Evolutionary conservation across 2,888 invertebrate genomes (phyloP).

Genomic region (Trachelus tabidus): DNA sequence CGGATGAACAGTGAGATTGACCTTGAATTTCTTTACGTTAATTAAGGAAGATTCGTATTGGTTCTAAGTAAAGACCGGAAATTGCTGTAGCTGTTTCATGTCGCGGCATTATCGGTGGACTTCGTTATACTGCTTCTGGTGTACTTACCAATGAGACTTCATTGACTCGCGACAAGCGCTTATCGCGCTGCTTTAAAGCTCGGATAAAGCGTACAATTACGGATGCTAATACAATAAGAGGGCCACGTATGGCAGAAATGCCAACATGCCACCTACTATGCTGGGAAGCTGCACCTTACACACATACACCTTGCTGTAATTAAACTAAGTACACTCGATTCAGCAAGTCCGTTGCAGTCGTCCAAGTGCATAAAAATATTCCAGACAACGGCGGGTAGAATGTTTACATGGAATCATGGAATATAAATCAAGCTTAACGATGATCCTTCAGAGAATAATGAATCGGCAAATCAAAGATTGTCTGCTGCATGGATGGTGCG

Average conservation of each 20-base stretch:
- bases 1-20: background rate
- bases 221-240: conserved; percentile 6
- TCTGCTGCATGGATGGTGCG: background rate
- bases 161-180: background rate
- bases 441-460: background rate
- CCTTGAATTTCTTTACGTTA: background rate
- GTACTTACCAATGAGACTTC: background rate
- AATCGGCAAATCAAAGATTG: background rate
- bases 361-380: background rate
- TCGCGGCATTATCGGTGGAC: background rate
- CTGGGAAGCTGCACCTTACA: conserved; percentile 23
- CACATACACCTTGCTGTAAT: conserved; percentile 28
- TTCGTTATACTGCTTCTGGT: background rate
- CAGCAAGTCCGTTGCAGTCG: conserved; percentile 12
- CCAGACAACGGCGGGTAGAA: background rate
- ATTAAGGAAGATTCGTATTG: background rate
- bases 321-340: conserved; percentile 30
- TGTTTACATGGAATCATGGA: background rate
- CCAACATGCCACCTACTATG: conserved; percentile 37
- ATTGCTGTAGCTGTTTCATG: background rate
- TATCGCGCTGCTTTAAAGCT: conserved; percentile 11
- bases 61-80: background rate
- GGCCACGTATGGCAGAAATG: conserved; percentile 15
- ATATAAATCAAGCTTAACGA: background rate
- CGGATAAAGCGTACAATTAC: conserved; percentile 6